phyloP scores from a whole-genome alignment of 2,113 vertebrate genomes.

The Erythrolamprus reginae region DNA sequence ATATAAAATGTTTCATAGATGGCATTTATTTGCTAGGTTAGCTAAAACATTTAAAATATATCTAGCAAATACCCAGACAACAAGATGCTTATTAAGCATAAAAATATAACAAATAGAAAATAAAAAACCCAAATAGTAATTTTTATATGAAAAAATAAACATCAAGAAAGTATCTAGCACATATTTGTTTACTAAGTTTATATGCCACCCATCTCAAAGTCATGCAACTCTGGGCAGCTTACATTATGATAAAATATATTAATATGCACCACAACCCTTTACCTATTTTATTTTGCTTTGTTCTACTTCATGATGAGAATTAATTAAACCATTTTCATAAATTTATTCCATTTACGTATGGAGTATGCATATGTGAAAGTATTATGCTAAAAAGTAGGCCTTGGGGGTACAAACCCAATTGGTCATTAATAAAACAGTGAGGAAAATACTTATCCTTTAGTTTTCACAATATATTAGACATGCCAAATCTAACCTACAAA shows the following conservation, averaged over 20 bases:
- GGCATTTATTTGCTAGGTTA: too few relatives aligned
- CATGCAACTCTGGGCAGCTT: background rate
- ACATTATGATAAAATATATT: background rate
- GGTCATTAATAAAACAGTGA: slow-evolving; percentile 36
- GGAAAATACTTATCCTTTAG: background rate
- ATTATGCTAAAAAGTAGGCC: slow-evolving; percentile 42
- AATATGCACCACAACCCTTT: background rate
- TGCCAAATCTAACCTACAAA: slow-evolving; percentile 31
- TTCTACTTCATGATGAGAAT: slow-evolving; percentile 36
- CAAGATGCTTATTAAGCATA: too few relatives aligned
- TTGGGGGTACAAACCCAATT: slow-evolving; percentile 25
- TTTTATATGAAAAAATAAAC: background rate
- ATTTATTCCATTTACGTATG: slow-evolving; percentile 41
- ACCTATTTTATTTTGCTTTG: slow-evolving; percentile 33
- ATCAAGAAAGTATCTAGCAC: too few relatives aligned
- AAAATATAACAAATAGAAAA: too few relatives aligned
- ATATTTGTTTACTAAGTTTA: background rate
- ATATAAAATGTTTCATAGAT: too few relatives aligned
- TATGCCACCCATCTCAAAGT: background rate
- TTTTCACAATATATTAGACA: background rate
- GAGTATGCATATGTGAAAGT: slow-evolving; percentile 23
- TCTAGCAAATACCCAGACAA: too few relatives aligned
- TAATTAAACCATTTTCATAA: slow-evolving; percentile 35
- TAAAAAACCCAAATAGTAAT: background rate
- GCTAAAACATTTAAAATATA: too few relatives aligned